Percentiles rank a stretch among this genome's conserved stretches.
Conservation (phyloP, 2,888 invertebrate species). For the Tenthredo mesomela region DNA sequence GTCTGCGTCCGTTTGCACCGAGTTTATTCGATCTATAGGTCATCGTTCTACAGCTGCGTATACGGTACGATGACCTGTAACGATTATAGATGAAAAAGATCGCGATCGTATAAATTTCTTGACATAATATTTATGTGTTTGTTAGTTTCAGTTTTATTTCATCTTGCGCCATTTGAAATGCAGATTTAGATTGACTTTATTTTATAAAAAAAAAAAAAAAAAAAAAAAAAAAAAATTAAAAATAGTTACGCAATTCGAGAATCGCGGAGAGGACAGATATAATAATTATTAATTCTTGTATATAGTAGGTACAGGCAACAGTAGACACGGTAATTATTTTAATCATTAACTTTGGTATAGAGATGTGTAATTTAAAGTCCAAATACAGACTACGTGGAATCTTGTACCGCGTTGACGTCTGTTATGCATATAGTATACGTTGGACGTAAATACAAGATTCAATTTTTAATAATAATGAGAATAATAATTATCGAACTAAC, state of each 20-base stretch:
- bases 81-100: not conserved
- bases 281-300: not conserved
- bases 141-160: not conserved
- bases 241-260: not conserved
- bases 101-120: not conserved
- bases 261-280: not conserved
- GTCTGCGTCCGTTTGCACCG: not conserved
- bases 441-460: not conserved
- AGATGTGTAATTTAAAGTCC: not conserved
- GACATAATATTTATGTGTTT: not conserved
- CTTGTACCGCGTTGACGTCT: not conserved
- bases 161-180: not conserved
- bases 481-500: not conserved
- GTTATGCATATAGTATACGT: not conserved
- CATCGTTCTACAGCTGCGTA: slow-evolving; percentile 11
- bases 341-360: not conserved
- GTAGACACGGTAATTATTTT: slow-evolving; percentile 2
- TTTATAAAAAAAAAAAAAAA: not conserved
- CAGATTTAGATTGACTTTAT: not conserved
- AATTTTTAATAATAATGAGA: not conserved
- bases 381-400: not conserved
- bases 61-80: slow-evolving; percentile 23
- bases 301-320: too few relatives aligned
- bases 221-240: not conserved
- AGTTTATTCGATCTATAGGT: slow-evolving; percentile 25